Evolutionary conservation across 2,113 vertebrate genomes (phyloP).

Genomic region (Siphamia tubifer): DNA sequence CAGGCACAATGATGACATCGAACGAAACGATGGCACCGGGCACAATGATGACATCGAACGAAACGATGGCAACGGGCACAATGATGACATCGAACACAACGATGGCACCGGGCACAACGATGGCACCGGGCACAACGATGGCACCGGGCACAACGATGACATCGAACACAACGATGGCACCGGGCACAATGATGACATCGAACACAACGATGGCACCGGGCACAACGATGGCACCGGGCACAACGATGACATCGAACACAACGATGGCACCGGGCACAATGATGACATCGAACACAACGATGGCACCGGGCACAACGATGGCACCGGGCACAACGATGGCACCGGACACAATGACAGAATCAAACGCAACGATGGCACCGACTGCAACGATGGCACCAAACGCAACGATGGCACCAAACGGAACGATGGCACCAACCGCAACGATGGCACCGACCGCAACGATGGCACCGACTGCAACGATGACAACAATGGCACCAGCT

Average conservation of each 20-base stretch:
- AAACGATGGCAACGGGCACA: no score
- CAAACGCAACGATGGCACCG: not conserved
- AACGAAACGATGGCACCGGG: not conserved
- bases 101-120: no score
- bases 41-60: no score
- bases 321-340: no score
- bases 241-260: no score
- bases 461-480: not conserved
- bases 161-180: accelerated
- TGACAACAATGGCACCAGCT: not conserved
- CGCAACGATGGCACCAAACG: accelerated
- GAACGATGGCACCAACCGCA: accelerated
- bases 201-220: not conserved
- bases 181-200: not conserved
- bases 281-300: not conserved
- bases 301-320: not conserved
- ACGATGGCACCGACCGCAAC: not conserved
- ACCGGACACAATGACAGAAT: not conserved
- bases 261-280: not conserved
- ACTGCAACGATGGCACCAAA: not conserved
- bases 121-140: not conserved
- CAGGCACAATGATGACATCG: not conserved
- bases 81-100: not conserved
- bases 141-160: not conserved
- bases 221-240: not conserved